These are phyloP conservation scores for Cantharis flavilabris DNA, from an alignment of 2,888 invertebrate species.

Conservation along the genomic window DNA sequence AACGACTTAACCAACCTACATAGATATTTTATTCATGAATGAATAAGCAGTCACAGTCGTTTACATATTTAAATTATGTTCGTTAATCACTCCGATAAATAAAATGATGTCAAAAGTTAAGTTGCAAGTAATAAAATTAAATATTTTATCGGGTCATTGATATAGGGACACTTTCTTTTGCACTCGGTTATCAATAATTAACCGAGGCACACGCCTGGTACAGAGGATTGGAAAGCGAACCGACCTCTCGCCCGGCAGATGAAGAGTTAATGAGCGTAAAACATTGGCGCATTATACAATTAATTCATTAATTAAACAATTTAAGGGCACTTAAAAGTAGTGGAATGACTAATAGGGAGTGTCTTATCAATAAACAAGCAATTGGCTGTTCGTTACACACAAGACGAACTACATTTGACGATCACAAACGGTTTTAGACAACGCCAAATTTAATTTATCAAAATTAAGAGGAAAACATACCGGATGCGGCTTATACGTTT, in stretches of 20 bases:
- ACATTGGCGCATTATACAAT: slow-evolving; percentile 10
- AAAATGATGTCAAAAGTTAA: background rate
- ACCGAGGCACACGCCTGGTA: background rate
- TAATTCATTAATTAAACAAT: slow-evolving; percentile 28
- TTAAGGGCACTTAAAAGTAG: slow-evolving; percentile 27
- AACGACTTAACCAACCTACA: background rate
- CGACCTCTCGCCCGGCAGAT: background rate
- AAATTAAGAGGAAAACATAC: slow-evolving; percentile 22
- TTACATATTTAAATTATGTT: background rate
- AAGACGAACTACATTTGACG: background rate
- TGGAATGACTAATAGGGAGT: slow-evolving; percentile 31
- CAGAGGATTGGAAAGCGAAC: background rate
- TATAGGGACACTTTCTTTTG: background rate
- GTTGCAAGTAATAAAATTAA: background rate
- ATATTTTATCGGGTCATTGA: background rate
- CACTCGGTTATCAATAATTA: background rate
- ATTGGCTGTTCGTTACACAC: slow-evolving; percentile 12
- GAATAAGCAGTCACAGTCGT: background rate
- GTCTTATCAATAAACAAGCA: slow-evolving; percentile 33
- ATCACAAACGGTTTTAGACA: slow-evolving; percentile 6
- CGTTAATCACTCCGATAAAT: background rate
- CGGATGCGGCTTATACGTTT: slow-evolving; percentile 30
- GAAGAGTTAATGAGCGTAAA: background rate
- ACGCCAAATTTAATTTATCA: slow-evolving; percentile 21
- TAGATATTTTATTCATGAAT: background rate